These are phyloP conservation scores for Gadopsis marmoratus DNA, from an alignment of 2,797 vertebrate species.

Conservation along the genomic window DNA sequence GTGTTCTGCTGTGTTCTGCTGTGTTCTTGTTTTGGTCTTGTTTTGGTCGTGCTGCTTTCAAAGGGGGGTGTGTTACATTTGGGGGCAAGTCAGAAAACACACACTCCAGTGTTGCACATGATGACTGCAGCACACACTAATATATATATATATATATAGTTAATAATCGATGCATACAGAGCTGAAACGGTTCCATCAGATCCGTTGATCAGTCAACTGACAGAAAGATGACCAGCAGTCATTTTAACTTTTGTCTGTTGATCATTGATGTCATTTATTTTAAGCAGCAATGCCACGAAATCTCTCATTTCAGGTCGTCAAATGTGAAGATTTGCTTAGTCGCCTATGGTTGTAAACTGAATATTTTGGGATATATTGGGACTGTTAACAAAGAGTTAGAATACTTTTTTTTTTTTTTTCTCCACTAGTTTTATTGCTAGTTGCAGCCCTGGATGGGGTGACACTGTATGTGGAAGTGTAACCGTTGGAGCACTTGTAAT, in stretches of 20 bases:
- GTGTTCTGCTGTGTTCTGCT: too few relatives aligned
- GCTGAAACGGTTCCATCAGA: too few relatives aligned
- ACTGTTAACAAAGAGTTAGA: background rate
- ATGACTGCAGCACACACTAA: background rate
- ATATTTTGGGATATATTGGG: background rate
- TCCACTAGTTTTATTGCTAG: background rate
- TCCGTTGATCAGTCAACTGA: background rate
- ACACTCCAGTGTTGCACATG: conserved; percentile 13
- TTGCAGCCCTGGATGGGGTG: background rate
- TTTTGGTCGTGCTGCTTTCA: conserved; percentile 36
- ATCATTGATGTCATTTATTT: background rate
- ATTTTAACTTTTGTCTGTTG: background rate
- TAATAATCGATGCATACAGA: background rate
- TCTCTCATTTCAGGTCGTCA: background rate
- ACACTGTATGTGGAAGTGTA: conserved; percentile 8
- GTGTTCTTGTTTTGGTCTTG: too few relatives aligned
- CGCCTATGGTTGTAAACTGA: background rate
- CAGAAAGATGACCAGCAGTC: too few relatives aligned
- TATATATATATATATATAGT: too few relatives aligned
- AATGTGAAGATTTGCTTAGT: background rate
- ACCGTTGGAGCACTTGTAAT: background rate
- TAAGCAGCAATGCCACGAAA: too few relatives aligned
- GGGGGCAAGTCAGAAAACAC: conserved; percentile 51
- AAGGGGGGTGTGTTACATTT: conserved; percentile 80
- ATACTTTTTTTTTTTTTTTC: too few relatives aligned